Conservation (phyloP, 2,888 invertebrate species). For the Drosophila subsilvestris region DNA sequence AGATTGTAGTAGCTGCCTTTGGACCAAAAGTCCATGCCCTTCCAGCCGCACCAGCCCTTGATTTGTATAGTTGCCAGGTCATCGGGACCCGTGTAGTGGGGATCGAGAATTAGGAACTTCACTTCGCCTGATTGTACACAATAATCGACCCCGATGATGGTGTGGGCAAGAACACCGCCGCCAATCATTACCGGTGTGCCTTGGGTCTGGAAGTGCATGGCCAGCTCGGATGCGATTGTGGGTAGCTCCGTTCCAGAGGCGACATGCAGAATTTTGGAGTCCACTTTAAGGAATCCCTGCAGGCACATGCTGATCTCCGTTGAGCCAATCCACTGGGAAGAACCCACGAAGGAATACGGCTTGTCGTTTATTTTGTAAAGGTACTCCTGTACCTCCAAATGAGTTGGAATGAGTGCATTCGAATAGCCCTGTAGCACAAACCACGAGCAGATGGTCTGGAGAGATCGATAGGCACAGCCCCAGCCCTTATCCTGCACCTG, state of each 20-base stretch:
- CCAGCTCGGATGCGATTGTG: conserved; percentile 91
- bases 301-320: conserved; percentile 97
- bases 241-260: conserved; percentile 93
- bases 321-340: conserved; percentile 98
- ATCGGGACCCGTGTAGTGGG: conserved; percentile 97
- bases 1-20: conserved; percentile 97
- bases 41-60: conserved; percentile 99
- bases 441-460: conserved; percentile 99
- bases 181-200: conserved; percentile 99
- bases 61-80: conserved; percentile 89
- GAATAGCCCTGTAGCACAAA: conserved; percentile 95
- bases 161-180: conserved; percentile 99
- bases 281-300: conserved; percentile 90
- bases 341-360: conserved; percentile 92
- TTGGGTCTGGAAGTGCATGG: conserved; percentile 95
- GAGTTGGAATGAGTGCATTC: conserved; percentile 89
- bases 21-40: conserved; percentile 96
- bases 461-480: conserved; percentile 99
- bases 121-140: conserved; percentile 91
- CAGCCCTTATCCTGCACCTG: conserved; percentile 98
- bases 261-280: conserved; percentile 92
- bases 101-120: conserved; percentile 98
- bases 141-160: conserved; percentile 97
- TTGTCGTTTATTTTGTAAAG: conserved; percentile 98
- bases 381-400: conserved; percentile 95